Evolutionary conservation across 2,113 vertebrate genomes (phyloP).

Genomic region (Chitala chitala): DNA sequence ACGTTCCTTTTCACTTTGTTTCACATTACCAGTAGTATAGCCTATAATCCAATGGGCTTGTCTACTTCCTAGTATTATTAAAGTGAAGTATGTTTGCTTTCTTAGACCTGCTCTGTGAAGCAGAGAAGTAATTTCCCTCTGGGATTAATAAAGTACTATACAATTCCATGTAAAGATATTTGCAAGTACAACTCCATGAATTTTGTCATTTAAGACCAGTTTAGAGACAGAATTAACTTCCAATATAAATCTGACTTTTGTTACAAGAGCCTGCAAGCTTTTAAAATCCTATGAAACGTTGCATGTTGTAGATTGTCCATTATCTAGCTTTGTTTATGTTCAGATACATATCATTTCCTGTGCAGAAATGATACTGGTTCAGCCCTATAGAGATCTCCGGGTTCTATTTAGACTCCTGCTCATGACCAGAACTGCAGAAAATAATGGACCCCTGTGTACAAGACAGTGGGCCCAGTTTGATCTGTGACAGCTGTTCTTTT

Average conservation of each 20-base stretch:
- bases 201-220: too few relatives aligned
- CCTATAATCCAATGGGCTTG: not conserved
- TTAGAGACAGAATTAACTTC: too few relatives aligned
- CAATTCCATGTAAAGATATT: too few relatives aligned
- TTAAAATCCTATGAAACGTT: not conserved
- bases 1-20: not conserved
- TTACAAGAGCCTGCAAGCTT: not conserved
- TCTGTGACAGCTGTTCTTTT: not conserved
- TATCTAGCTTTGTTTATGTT: not conserved
- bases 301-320: not conserved
- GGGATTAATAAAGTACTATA: not conserved
- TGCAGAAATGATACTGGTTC: not conserved
- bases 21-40: not conserved
- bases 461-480: not conserved
- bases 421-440: not conserved
- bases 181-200: too few relatives aligned
- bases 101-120: not conserved
- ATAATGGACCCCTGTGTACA: not conserved
- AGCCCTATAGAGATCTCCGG: not conserved
- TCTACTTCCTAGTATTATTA: not conserved
- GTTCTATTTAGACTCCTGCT: conserved; percentile 15
- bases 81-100: not conserved
- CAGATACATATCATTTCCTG: not conserved
- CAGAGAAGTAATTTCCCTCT: too few relatives aligned
- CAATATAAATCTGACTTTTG: not conserved